Percentiles rank a stretch among this genome's conserved stretches.
phyloP scores from a whole-genome alignment of 2,888 invertebrate species.

The Drosophila subsilvestris region DNA sequence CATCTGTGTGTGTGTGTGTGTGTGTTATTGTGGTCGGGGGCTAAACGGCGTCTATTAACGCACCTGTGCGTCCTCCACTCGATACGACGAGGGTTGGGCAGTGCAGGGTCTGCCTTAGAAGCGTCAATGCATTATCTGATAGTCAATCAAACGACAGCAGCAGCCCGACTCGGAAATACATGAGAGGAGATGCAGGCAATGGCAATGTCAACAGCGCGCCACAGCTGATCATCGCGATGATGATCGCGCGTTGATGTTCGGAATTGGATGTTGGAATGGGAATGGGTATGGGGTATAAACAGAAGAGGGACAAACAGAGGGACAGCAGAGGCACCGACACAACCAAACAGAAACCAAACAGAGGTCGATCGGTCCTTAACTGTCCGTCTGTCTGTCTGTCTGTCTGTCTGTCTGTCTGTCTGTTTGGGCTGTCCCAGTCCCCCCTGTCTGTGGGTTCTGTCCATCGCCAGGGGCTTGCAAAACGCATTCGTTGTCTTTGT shows the following conservation, averaged over 20 bases:
- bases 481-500: slow-evolving; percentile 51
- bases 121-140: slow-evolving; percentile 73
- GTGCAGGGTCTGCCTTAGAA: slow-evolving; percentile 60
- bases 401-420: too few relatives aligned
- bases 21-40: slow-evolving; percentile 15
- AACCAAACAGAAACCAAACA: slow-evolving; percentile 9
- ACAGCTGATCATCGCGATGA: slow-evolving; percentile 49
- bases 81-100: not conserved
- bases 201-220: slow-evolving; percentile 37
- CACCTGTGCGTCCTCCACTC: slow-evolving; percentile 60
- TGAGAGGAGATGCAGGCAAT: slow-evolving; percentile 17
- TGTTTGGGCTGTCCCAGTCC: too few relatives aligned
- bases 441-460: not conserved
- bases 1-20: slow-evolving; percentile 17
- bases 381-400: not conserved
- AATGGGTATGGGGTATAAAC: slow-evolving; percentile 21
- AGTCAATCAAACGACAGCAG: slow-evolving; percentile 66
- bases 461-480: slow-evolving; percentile 32
- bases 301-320: slow-evolving; percentile 2
- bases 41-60: slow-evolving; percentile 61
- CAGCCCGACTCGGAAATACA: slow-evolving; percentile 31
- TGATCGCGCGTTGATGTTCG: not conserved
- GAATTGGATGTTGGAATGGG: slow-evolving; percentile 1
- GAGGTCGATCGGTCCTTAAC: not conserved
- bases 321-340: not conserved